Evolutionary conservation across 2,888 invertebrate genomes (phyloP).

Genomic region (Ptycholaimellus sp.): DNA sequence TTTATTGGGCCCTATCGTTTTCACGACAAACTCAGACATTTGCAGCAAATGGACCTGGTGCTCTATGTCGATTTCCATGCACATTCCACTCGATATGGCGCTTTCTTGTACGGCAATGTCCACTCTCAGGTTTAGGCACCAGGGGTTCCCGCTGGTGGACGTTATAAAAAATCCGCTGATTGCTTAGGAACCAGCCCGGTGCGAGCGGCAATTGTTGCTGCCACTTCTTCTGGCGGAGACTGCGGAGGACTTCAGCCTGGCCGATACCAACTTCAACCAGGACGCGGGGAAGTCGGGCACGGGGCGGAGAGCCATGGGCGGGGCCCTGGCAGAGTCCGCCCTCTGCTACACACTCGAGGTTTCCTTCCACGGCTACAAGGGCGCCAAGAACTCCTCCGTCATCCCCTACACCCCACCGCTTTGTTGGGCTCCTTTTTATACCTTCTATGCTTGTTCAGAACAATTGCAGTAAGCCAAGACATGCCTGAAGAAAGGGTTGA

Average conservation of each 20-base stretch:
- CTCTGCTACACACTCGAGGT: constrained; percentile 31
- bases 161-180: too few relatives aligned
- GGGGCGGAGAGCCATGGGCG: constrained; percentile 35
- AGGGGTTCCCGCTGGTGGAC: too few relatives aligned
- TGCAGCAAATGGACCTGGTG: constrained; percentile 48
- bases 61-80: constrained; percentile 84
- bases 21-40: constrained; percentile 12
- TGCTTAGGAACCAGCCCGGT: constrained; percentile 26
- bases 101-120: constrained; percentile 69
- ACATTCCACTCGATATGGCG: constrained; percentile 66
- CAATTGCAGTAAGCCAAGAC: too few relatives aligned
- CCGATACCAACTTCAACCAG: constrained; percentile 71
- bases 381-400: too few relatives aligned
- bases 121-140: too few relatives aligned
- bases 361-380: constrained; percentile 28
- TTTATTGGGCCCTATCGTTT: too few relatives aligned
- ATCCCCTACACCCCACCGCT: too few relatives aligned
- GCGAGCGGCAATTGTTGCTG: constrained; percentile 75
- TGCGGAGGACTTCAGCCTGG: constrained; percentile 60
- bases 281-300: constrained; percentile 63
- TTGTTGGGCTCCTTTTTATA: too few relatives aligned
- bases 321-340: constrained; percentile 23
- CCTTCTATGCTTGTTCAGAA: too few relatives aligned
- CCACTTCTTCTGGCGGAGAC: constrained; percentile 67
- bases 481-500: too few relatives aligned